Evolutionary conservation across 1,140 invertebrate species (phyloP).

Genomic region (Andrena cerasifolii): DNA sequence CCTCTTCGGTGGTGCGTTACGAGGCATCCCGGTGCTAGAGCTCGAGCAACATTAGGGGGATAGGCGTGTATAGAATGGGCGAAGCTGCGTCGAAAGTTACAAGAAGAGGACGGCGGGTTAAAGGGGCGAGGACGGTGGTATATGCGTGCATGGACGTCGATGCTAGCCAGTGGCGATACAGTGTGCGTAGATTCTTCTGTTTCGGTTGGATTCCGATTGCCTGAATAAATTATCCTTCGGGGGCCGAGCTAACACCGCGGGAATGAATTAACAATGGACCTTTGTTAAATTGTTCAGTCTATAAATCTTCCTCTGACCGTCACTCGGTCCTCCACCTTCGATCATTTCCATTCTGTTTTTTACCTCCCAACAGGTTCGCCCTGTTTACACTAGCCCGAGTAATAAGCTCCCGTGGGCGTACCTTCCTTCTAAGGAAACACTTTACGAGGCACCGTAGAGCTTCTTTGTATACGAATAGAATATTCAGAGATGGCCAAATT

Average conservation of each 20-base stretch:
- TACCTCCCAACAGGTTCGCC: neutral
- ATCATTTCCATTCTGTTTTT: constrained; percentile 27
- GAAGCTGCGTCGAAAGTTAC: constrained; percentile 48
- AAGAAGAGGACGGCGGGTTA: constrained; percentile 52
- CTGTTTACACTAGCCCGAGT: neutral
- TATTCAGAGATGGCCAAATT: too few species aligned
- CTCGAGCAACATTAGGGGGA: constrained; percentile 31
- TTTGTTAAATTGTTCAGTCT: constrained; percentile 48
- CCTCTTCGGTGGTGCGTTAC: constrained; percentile 12
- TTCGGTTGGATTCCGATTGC: constrained; percentile 40
- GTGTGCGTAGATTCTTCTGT: constrained; percentile 40
- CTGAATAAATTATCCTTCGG: constrained; percentile 47
- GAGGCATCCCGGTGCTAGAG: constrained; percentile 15
- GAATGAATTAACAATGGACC: constrained; percentile 50
- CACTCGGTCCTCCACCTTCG: neutral
- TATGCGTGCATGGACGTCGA: constrained; percentile 32
- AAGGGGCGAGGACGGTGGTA: constrained; percentile 40
- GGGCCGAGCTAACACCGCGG: constrained; percentile 7
- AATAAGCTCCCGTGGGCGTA: too few species aligned
- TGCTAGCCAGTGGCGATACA: constrained; percentile 6
- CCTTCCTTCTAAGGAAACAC: too few species aligned
- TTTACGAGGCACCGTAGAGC: too few species aligned
- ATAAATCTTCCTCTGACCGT: constrained; percentile 29
- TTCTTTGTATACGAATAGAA: too few species aligned
- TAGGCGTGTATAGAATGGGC: neutral